These are phyloP conservation scores for Anagyrus pseudococci DNA, from an alignment of 2,888 invertebrate species.

Conservation along the genomic window DNA sequence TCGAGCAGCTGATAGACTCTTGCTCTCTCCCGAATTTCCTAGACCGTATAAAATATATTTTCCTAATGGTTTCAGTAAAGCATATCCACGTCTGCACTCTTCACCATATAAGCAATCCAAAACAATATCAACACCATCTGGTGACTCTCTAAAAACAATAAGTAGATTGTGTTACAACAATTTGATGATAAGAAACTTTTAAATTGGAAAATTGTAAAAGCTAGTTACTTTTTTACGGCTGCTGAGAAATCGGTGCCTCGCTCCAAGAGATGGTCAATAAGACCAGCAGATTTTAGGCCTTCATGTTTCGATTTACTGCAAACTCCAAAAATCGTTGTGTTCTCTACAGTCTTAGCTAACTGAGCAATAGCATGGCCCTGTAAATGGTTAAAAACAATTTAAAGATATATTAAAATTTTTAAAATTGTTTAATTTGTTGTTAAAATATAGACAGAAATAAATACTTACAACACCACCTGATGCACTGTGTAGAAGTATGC, in stretches of 20 bases:
- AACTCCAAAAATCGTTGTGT: conserved; percentile 84
- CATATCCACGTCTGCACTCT: conserved; percentile 85
- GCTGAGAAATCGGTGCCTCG: conserved; percentile 81
- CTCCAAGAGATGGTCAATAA: conserved; percentile 80
- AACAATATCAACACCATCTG: conserved; percentile 85
- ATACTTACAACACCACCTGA: conserved; percentile 87
- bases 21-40: conserved; percentile 88
- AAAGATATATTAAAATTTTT: not conserved
- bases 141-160: conserved; percentile 66
- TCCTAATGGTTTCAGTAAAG: conserved; percentile 85
- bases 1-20: conserved; percentile 89
- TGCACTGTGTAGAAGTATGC: conserved; percentile 82
- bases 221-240: conserved; percentile 82
- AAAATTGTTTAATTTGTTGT: not conserved
- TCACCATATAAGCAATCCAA: conserved; percentile 89
- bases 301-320: conserved; percentile 87
- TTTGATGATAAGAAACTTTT: not conserved
- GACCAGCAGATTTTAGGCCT: conserved; percentile 74
- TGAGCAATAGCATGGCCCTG: conserved; percentile 88
- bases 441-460: not conserved
- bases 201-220: not conserved
- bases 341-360: conserved; percentile 79
- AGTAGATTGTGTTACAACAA: not conserved
- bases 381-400: conserved; percentile 44
- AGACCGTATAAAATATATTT: conserved; percentile 88